These are phyloP conservation scores for Samia ricini DNA, from an alignment of 1,140 invertebrate species.

Conservation along the genomic window DNA sequence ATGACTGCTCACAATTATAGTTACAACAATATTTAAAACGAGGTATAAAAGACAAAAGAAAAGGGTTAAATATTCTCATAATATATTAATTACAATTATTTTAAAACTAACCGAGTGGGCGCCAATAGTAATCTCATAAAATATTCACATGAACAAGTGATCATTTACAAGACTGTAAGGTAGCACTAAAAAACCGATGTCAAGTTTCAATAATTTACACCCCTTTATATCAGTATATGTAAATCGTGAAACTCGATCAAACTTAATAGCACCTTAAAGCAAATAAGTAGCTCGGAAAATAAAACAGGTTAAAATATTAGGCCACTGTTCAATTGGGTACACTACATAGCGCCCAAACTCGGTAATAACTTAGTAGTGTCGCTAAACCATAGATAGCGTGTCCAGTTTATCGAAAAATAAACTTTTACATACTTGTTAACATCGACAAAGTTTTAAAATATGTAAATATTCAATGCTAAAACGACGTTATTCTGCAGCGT, in stretches of 20 bases:
- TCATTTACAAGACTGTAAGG: too few species aligned
- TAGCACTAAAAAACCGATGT: too few species aligned
- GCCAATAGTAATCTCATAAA: constrained; percentile 12
- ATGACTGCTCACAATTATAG: constrained; percentile 36
- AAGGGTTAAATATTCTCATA: constrained; percentile 53
- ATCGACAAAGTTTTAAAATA: not conserved
- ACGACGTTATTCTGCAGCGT: not conserved
- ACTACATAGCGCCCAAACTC: constrained; percentile 18
- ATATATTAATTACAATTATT: constrained; percentile 61
- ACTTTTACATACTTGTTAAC: not conserved
- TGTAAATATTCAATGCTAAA: not conserved
- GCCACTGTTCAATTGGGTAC: constrained; percentile 22
- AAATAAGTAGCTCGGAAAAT: not conserved
- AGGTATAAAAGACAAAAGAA: constrained; percentile 61
- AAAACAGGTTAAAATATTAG: constrained; percentile 19
- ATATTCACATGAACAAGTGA: not conserved
- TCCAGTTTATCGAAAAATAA: not conserved
- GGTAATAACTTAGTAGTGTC: constrained; percentile 9
- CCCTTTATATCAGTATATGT: not conserved
- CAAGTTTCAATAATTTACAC: too few species aligned
- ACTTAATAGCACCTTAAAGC: constrained; percentile 5
- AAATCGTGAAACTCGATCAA: not conserved
- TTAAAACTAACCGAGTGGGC: constrained; percentile 48
- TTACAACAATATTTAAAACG: constrained; percentile 54
- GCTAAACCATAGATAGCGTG: constrained; percentile 8